Evolutionary conservation across 92 coral and sea anemone species (phyloP), one percentile per base, ranked within the genome.

Genomic region (Pocillopora grandis): DNA sequence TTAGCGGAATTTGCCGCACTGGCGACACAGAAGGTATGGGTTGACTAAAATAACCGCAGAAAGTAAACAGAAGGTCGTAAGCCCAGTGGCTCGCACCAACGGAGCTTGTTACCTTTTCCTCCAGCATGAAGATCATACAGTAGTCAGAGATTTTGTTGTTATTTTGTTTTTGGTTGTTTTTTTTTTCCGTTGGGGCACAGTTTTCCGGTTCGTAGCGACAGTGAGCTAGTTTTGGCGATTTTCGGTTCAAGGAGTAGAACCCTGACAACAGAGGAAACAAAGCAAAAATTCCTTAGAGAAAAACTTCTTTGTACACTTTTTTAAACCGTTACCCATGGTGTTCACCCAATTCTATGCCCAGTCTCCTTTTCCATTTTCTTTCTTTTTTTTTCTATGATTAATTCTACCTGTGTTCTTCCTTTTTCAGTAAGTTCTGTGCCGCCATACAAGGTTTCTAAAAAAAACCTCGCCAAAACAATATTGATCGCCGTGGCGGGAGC

Each of bases 1-100:
- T n/a, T 59, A 81, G 85, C 20, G 13, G n/a, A 42, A 58, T 33
- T 18, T 81, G 85, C 63, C 37, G 59, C 42, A 20, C 62, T 12
- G 10, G 56, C 35, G 59, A 11, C 19, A 15, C 16, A 1, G 20
- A 66, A 79, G 83, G 83, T 79, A 19, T 2, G 16, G 31, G 31
- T 27, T 27, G 31, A 27, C 31, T 27, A 27, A 27, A 27, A 27
- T 27, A 27, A 27, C 31, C 1, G 31, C 31, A 27, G 31, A 27
- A 27, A 27, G 36, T 21, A 67, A 23, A 20, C 11, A 67, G 35
- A 31, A 16, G 9, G 37, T 42, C 52, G 52, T 7, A 7, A 42
- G 52, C 5, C 52, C 52, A 42, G 8, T 42, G 4, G 52, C 52
- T 42, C 52, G 52, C 52, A 42, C 52, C 52, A 42, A 42, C 52